A percentile compares a stretch with the other conserved stretches of the same genome.
phyloP scores from a whole-genome alignment of 2,113 vertebrate species.

The Pomatorhinus ruficollis region DNA sequence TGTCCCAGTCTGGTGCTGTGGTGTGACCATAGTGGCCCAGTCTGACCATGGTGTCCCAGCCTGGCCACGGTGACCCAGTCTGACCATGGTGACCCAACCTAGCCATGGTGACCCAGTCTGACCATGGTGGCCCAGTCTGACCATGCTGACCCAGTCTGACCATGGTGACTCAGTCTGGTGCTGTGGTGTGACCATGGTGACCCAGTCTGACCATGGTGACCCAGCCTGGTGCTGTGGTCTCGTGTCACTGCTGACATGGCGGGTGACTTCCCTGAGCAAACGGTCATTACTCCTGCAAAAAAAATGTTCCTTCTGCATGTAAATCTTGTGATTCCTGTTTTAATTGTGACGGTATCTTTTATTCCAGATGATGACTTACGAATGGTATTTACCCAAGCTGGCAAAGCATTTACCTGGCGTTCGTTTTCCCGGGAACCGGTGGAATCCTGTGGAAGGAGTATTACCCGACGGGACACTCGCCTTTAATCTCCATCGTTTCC shows the following conservation, averaged over 20 bases:
- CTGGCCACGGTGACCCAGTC: neutral
- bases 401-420: conserved; percentile 85
- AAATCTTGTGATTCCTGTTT: neutral
- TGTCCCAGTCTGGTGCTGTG: neutral
- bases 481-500: conserved; percentile 92
- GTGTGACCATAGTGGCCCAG: neutral
- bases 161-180: neutral
- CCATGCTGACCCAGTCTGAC: neutral
- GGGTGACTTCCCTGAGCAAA: neutral
- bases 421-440: conserved; percentile 85
- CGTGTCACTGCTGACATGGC: neutral
- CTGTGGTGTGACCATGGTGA: neutral
- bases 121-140: neutral
- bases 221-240: neutral
- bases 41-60: neutral
- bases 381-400: conserved; percentile 93
- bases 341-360: neutral
- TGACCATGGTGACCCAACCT: neutral
- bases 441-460: conserved; percentile 82
- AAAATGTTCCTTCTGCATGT: neutral
- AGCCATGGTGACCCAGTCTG: neutral
- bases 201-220: neutral
- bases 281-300: neutral
- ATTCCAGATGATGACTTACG: conserved; percentile 94
- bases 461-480: conserved; percentile 76